These are phyloP conservation scores for Gymnothorax javanicus DNA, from an alignment of 2,797 vertebrate genomes.

Conservation along the genomic window DNA sequence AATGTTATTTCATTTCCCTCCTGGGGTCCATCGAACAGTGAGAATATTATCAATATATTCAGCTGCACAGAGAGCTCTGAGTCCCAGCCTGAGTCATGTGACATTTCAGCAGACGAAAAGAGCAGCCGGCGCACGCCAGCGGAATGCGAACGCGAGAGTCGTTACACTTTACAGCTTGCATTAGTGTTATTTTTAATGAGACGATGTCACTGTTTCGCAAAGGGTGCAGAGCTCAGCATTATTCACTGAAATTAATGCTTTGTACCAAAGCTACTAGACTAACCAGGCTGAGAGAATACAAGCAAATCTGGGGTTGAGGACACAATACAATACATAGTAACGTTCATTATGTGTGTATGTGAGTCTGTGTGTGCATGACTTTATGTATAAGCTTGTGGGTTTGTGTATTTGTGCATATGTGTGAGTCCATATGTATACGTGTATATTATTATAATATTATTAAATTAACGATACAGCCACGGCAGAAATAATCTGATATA, in stretches of 20 bases:
- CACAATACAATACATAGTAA: neutral
- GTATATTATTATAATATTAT: no score
- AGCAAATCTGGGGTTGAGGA: neutral
- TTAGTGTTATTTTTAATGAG: neutral
- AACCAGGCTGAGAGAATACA: neutral
- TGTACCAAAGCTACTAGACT: neutral
- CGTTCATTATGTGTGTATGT: neutral
- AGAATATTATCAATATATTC: slow-evolving; percentile 44
- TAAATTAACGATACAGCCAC: no score
- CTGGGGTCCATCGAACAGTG: no score
- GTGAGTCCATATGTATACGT: no score
- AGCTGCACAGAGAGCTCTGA: slow-evolving; percentile 26
- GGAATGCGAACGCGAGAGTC: neutral
- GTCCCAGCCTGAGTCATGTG: neutral
- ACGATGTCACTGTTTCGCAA: slow-evolving; percentile 31
- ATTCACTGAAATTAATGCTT: neutral
- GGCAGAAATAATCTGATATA: no score
- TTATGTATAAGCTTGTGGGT: neutral
- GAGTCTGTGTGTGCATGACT: neutral
- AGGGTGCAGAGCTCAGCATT: slow-evolving; percentile 23
- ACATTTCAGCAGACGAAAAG: slow-evolving; percentile 10
- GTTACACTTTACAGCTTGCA: neutral
- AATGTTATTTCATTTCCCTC: no score
- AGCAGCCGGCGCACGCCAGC: neutral
- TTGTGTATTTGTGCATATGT: no score